Base-by-base conservation (phyloP, 2,113 vertebrate genomes). In the Mobula birostris region DNA sequence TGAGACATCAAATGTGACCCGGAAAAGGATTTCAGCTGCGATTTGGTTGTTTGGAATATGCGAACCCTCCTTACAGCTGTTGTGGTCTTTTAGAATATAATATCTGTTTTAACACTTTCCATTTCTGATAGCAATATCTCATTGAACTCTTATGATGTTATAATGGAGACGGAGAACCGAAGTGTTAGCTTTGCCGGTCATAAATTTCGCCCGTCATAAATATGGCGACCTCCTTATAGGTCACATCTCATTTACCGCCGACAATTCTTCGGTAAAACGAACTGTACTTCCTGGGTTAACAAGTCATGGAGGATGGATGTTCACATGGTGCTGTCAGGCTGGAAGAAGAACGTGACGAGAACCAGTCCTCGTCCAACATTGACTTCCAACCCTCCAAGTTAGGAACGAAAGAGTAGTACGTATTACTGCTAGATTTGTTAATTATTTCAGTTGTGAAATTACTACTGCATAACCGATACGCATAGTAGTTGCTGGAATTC, bases 321-420 rank as follows among this genome's bases (percentile, higher is more conserved):
- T 80, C 95, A 66, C 95, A 94, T 96, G 95, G 94, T 6, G 40
- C 68, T 21, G 90, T 70, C 17, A 21, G 66, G 63, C n/a, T 36
- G 66, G 66, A 93, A 8, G 8, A 40, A 40, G 17, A 63, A 21
- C 2, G 3, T 0, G 7, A n/a, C 36, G 7, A 36, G 32, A 68
- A 14, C 6, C 63, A 21, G 29, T 48, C 68, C 90, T 11, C 36
- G 68, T 40, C 68, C 0, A 74, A 93, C 94, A 78, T 85, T 40
- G 97, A 97, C 68, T 97, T 97, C 94, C 95, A 58, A 40, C 94
- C 97, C 36, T 97, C 97, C 74, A 95, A 96, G 94, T 96, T 97
- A 2, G 97, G 97, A 94, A 97, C 97, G 0, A 97, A 97, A 95
- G 95, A 96, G 29, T 97, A 97, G 97, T 97, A 95, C 95, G 97